phyloP scores from a whole-genome alignment of 2,113 vertebrate species.

The Strix uralensis region DNA sequence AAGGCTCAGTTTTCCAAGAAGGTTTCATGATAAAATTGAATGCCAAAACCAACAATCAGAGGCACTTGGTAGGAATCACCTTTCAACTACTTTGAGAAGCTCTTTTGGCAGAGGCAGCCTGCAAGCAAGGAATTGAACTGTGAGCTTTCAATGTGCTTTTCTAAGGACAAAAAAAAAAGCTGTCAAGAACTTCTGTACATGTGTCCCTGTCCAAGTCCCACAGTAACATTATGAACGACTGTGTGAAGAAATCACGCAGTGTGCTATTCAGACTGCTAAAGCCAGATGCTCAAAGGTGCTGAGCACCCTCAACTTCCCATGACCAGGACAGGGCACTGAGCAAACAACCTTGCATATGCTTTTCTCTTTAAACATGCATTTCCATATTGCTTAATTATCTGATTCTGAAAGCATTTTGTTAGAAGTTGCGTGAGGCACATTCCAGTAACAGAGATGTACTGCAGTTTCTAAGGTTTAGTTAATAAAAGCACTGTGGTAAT shows the following conservation, averaged over 20 bases:
- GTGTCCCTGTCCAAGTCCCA: not conserved
- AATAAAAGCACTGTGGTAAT: slow-evolving; percentile 48
- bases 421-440: slow-evolving; percentile 3
- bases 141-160: not conserved
- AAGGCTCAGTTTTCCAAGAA: not conserved
- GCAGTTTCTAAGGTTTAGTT: slow-evolving; percentile 37
- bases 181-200: not conserved
- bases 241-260: not conserved
- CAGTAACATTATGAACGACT: accelerated
- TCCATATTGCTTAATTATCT: slow-evolving; percentile 47
- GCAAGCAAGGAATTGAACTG: not conserved
- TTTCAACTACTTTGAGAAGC: not conserved
- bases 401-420: slow-evolving; percentile 41
- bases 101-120: not conserved
- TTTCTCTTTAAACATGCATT: slow-evolving; percentile 34
- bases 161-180: not conserved
- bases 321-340: not conserved
- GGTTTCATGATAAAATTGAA: not conserved
- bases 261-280: not conserved
- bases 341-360: not conserved
- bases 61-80: not conserved
- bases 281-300: not conserved
- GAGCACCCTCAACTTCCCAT: not conserved
- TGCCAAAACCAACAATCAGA: not conserved
- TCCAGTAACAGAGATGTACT: slow-evolving; percentile 1